Base-by-base conservation (phyloP, 2,113 vertebrate species). In the Calidris pugnax region DNA sequence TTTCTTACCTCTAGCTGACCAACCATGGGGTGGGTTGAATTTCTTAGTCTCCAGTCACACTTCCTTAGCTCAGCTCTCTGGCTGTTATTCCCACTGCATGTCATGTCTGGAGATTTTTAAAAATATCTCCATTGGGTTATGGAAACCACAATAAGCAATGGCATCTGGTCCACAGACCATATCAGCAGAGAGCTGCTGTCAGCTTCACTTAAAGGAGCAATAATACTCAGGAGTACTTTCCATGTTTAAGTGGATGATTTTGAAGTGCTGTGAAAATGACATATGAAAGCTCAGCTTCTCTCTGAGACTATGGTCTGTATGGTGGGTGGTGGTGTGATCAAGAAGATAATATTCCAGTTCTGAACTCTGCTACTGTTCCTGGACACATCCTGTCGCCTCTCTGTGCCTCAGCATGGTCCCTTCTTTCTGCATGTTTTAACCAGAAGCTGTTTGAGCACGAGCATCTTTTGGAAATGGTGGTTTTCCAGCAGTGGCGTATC, bases 271-370 rank as follows among this genome's bases (percentile, higher is more conserved):
- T 77, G 66, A 80, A 90, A 95, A 66, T n/a, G 69, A 77, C 23
- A 62, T 47, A 84, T 57, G 59, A 81, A 89, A 85, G 78, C 77
- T 91, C 78, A 82, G 79, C 68, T 83, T 89, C 27, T 84, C 37
- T 85, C 64, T 71, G 71, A 66, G 47, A 80, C 12, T 45, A 9
- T 30, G 20, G 53, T 66, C 35, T 66, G 9, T 62, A 12, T 63
- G 60, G 47, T 88, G 32, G 56, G 28, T 56, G 45, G 23, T 59
- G 33, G n/a, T 78, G 41, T 77, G 64, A 77, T 80, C 78, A 55
- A 89, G 67, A 75, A 85, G 56, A 30, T 39, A 53, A 51, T 81
- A 59, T 74, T 75, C 39, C 48, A 51, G 10, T 79, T 85, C 64
- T 24, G 75, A 76, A 45, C n/a, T 94, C 55, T 86, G 37, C 67